Evolutionary conservation across 1,140 invertebrate species (phyloP), one percentile per base, ranked within the genome.

Genomic region (Bombus superbus): DNA sequence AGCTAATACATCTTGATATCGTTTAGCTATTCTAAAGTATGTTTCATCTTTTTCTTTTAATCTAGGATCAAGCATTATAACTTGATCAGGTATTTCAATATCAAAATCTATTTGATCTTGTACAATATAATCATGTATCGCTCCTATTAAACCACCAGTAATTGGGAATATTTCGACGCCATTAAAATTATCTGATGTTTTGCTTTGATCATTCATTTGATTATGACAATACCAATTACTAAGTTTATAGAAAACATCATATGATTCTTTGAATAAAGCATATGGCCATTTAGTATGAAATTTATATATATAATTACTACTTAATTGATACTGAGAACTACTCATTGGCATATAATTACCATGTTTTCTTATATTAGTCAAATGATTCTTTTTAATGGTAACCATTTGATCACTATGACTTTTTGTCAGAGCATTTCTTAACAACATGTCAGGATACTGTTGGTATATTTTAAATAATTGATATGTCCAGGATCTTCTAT

Each of bases 381-480:
- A 89, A 32, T 94, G 95, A 22, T 89, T 92, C 83, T 96, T 96
- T 47, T 96, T 96, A 32, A 94, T 85, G 1, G 95, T 95, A 1
- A 97, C 95, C 93, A 97, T 95, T 38, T 96, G 95, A 86, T 96
- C 95, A 0, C 94, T 83, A 10, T 96, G 93, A 9, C 97, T 95
- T 88, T 96, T 96, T 0, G 94, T 92, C 87, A 97, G 96, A 0
- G 96, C 96, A 0, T 94, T 94, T 71, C 96, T 92, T 3, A 97
- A 91, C 1, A 97, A 90, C 64, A 94, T 94, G 80, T 97, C 97
- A 0, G 96, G 96, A 94, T 97, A 97, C 85, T 97, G 96, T 86
- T 97, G 97, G 88, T 97, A 97, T 44, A 97, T 96, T 87, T 96
- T 96, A 85, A 97, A 97, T n/a, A 97, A 92, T 59, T 97, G 96